phyloP scores from a whole-genome alignment of 2,797 vertebrate genomes.

The Liparis tanakae region DNA sequence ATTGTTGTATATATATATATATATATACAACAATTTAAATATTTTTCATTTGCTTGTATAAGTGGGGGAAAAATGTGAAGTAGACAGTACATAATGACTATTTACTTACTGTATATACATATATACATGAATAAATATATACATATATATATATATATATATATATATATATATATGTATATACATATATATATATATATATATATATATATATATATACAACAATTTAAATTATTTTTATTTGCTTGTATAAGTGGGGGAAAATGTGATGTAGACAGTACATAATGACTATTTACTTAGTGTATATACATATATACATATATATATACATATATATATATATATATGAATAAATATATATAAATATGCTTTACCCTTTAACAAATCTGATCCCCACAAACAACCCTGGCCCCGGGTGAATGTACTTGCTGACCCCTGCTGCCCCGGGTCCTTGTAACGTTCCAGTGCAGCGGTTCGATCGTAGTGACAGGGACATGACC shows the following conservation, averaged over 20 bases:
- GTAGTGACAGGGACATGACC: constrained; percentile 11
- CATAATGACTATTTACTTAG: not conserved
- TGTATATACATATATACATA: too few relatives aligned
- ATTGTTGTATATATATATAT: too few relatives aligned
- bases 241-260: not conserved
- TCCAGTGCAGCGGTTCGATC: not conserved
- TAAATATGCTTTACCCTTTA: too few relatives aligned
- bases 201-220: not conserved
- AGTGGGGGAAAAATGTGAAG: too few relatives aligned
- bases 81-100: too few relatives aligned
- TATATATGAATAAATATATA: not conserved
- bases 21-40: too few relatives aligned
- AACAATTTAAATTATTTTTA: not conserved
- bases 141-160: too few relatives aligned
- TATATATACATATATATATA: too few relatives aligned
- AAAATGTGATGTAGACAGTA: not conserved
- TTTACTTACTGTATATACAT: too few relatives aligned
- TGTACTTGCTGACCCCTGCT: not conserved
- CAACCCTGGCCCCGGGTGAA: not conserved
- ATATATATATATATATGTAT: too few relatives aligned
- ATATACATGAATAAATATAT: too few relatives aligned
- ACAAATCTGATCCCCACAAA: not conserved
- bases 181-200: not conserved
- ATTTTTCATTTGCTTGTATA: too few relatives aligned
- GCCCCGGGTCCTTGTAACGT: not conserved